phyloP scores from a whole-genome alignment of 2,888 invertebrate species.

The Abrostola triplasia region DNA sequence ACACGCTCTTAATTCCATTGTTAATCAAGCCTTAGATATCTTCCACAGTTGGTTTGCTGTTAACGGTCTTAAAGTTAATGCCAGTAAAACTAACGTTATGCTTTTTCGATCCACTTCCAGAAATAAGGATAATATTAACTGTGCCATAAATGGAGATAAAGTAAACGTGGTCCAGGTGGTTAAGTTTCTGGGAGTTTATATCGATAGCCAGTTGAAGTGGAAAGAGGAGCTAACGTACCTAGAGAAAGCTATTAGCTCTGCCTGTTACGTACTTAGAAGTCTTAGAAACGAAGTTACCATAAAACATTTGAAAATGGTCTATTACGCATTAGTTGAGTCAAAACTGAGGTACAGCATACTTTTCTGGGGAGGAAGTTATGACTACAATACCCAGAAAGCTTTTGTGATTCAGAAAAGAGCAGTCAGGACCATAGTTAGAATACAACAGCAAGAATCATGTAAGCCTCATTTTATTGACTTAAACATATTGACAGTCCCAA shows the following conservation, averaged over 20 bases:
- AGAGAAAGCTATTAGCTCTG: neutral
- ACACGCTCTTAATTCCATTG: neutral
- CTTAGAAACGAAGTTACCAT: slow-evolving; percentile 18
- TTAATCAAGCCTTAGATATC: slow-evolving; percentile 1
- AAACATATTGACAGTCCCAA: neutral
- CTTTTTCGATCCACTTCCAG: slow-evolving; percentile 8
- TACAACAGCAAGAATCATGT: slow-evolving; percentile 4
- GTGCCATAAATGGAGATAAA: neutral
- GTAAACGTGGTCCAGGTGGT: slow-evolving; percentile 2
- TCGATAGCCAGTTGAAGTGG: slow-evolving; percentile 2
- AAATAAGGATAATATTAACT: neutral
- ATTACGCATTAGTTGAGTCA: slow-evolving; percentile 26
- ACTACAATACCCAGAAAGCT: slow-evolving; percentile 3
- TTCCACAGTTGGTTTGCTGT: slow-evolving; percentile 14
- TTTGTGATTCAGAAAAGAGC: too few species aligned
- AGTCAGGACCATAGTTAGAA: neutral
- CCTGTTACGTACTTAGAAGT: slow-evolving; percentile 25
- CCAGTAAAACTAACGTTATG: slow-evolving; percentile 15
- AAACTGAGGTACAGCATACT: slow-evolving; percentile 29
- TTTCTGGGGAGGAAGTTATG: slow-evolving; percentile 22
- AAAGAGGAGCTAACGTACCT: slow-evolving; percentile 6
- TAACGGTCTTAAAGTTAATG: slow-evolving; percentile 12
- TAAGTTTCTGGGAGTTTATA: slow-evolving; percentile 7
- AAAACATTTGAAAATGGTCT: slow-evolving; percentile 22
- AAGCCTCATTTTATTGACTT: neutral